Evolutionary conservation across 2,113 vertebrate genomes (phyloP).

Genomic region (Chunga burmeisteri): DNA sequence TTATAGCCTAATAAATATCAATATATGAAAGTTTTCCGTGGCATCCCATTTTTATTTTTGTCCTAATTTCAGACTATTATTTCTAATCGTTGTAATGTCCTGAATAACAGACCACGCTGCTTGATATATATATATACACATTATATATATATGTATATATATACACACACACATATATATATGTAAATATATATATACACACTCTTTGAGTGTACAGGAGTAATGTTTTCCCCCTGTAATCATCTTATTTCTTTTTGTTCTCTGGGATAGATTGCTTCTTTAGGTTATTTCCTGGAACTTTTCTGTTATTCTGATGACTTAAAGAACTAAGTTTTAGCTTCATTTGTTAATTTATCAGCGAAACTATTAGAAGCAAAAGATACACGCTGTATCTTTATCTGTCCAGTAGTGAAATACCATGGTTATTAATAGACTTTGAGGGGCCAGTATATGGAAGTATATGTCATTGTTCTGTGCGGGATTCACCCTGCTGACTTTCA

Average conservation of each 20-base stretch:
- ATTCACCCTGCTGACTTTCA: not conserved
- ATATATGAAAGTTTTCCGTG: not conserved
- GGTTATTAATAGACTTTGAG: not conserved
- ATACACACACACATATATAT: not conserved
- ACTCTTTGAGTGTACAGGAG: not conserved
- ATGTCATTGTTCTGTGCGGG: not conserved
- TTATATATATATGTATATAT: too few species aligned
- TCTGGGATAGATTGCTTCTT: not conserved
- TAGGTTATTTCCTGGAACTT: not conserved
- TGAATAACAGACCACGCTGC: not conserved
- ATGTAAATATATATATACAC: too few species aligned
- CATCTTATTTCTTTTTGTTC: not conserved
- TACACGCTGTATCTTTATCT: accelerated
- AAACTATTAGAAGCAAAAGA: not conserved
- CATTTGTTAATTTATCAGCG: not conserved
- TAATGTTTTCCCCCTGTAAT: not conserved
- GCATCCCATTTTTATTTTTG: not conserved
- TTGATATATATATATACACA: not conserved
- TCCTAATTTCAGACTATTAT: not conserved
- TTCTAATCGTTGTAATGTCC: not conserved
- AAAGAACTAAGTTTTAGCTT: not conserved
- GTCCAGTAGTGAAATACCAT: not conserved
- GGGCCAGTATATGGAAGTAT: accelerated
- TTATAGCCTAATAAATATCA: not conserved
- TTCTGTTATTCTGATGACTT: not conserved